phyloP scores from a whole-genome alignment of 2,797 vertebrate genomes.

The Florisuga fusca region DNA sequence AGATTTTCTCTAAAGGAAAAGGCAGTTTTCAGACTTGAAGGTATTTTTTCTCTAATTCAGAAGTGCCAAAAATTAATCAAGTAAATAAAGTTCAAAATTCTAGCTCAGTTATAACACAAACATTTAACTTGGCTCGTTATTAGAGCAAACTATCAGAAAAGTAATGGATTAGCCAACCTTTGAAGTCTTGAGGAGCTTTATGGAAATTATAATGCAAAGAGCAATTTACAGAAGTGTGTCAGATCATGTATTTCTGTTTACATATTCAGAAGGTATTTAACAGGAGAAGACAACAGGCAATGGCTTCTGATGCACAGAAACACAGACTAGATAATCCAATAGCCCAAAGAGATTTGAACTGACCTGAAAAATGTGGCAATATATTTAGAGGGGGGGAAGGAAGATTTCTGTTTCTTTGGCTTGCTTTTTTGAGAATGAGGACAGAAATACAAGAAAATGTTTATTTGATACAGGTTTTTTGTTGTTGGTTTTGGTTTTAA shows the following conservation, averaged over 20 bases:
- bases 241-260: neutral
- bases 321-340: neutral
- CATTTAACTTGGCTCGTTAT: neutral
- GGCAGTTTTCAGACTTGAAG: neutral
- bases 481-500: fast-evolving
- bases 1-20: neutral
- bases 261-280: neutral
- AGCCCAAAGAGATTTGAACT: neutral
- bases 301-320: neutral
- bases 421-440: neutral
- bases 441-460: neutral
- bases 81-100: neutral
- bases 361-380: neutral
- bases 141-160: neutral
- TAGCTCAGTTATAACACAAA: neutral
- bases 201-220: neutral
- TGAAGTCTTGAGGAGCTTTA: neutral
- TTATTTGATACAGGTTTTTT: neutral
- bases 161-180: neutral
- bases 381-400: neutral
- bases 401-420: neutral
- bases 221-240: neutral
- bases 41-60: neutral
- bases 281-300: neutral
- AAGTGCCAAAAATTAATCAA: neutral